These are phyloP conservation scores for Cygnus buccinator DNA, from an alignment of 2,113 vertebrate species.

Conservation along the genomic window DNA sequence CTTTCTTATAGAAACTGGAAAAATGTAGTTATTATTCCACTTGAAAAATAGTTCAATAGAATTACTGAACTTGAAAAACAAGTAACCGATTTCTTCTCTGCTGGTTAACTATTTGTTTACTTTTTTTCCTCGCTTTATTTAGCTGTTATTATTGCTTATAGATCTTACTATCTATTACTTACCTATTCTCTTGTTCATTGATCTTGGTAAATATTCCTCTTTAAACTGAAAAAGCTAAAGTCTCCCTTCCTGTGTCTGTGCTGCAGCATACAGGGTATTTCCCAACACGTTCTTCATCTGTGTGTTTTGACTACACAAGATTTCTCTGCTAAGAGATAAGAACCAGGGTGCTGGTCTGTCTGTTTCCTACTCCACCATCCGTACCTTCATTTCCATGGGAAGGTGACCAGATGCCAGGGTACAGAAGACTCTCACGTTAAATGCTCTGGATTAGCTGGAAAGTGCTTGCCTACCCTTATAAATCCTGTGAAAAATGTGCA, in stretches of 20 bases:
- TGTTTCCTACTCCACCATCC: neutral
- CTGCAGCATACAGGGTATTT: neutral
- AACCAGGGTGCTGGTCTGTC: accelerated
- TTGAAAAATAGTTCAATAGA: slow-evolving; percentile 7
- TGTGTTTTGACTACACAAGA: accelerated
- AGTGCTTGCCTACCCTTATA: neutral
- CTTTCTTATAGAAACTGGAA: slow-evolving; percentile 28
- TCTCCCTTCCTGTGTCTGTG: neutral
- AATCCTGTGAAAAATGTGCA: neutral
- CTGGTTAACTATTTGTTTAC: neutral
- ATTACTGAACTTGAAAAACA: too few species aligned
- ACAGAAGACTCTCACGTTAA: neutral
- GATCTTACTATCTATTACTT: neutral
- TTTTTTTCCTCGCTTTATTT: slow-evolving; percentile 8
- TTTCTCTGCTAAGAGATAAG: neutral
- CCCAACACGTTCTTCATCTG: neutral
- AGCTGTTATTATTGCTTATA: neutral
- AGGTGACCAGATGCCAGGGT: accelerated
- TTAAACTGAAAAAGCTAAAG: neutral
- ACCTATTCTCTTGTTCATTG: neutral
- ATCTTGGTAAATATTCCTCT: neutral
- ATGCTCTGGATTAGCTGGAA: neutral
- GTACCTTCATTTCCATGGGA: neutral
- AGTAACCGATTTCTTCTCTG: slow-evolving; percentile 41
- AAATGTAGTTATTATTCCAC: neutral